phyloP scores from a whole-genome alignment of 2,797 vertebrate genomes.

The Sebastes jordani region DNA sequence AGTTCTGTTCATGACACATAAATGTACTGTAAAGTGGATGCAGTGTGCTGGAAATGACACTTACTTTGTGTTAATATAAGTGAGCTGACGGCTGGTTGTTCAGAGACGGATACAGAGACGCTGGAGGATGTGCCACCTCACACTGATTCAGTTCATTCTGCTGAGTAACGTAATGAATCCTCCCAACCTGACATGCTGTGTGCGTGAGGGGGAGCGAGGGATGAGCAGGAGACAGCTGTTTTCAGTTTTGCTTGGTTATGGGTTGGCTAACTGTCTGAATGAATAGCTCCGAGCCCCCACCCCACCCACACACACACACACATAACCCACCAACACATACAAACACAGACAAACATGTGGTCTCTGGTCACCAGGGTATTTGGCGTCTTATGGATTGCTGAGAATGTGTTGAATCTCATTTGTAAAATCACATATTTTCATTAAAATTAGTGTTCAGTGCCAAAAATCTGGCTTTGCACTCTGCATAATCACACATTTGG shows the following conservation, averaged over 20 bases:
- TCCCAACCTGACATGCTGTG: constrained; percentile 17
- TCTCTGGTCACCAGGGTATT: constrained; percentile 38
- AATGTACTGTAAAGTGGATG: neutral
- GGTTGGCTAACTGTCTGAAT: constrained; percentile 54
- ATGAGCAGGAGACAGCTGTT: constrained; percentile 62
- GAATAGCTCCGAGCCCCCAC: neutral
- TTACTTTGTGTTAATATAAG: neutral
- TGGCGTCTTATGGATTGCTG: constrained; percentile 1
- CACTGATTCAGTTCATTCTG: constrained; percentile 35
- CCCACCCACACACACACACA: constrained; percentile 6
- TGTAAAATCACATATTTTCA: constrained; percentile 1
- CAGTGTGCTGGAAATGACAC: neutral
- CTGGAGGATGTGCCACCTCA: constrained; percentile 12
- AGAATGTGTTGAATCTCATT: constrained; percentile 34
- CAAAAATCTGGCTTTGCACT: neutral
- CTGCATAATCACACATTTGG: constrained; percentile 6
- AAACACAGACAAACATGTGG: constrained; percentile 51
- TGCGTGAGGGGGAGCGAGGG: constrained; percentile 38
- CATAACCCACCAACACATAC: constrained; percentile 20
- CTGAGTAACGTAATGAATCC: constrained; percentile 37
- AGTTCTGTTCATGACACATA: neutral
- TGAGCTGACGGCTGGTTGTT: neutral
- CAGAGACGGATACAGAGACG: neutral
- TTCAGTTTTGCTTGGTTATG: constrained; percentile 58
- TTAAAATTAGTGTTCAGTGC: neutral